Evolutionary conservation across 1,140 invertebrate genomes (phyloP).

Genomic region (Drosophila serrata): DNA sequence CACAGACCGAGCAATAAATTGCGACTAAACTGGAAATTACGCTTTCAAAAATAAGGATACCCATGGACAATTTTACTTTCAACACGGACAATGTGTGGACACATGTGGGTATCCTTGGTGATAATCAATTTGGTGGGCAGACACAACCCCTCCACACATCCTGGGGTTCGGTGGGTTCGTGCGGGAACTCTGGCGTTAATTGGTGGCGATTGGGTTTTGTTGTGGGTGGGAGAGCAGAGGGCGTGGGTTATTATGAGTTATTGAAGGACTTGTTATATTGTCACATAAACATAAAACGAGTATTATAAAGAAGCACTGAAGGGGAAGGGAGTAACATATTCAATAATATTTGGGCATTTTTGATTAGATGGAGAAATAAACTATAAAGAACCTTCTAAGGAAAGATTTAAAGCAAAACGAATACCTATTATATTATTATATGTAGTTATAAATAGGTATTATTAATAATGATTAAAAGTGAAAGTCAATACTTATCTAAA

Average conservation of each 20-base stretch:
- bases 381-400: neutral
- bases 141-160: slow-evolving; percentile 21
- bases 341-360: slow-evolving; percentile 6
- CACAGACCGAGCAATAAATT: slow-evolving; percentile 54
- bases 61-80: slow-evolving; percentile 28
- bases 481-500: neutral
- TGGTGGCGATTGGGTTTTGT: slow-evolving; percentile 19
- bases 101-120: slow-evolving; percentile 74
- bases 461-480: neutral
- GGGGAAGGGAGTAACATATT: neutral
- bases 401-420: neutral
- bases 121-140: slow-evolving; percentile 69
- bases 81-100: slow-evolving; percentile 62
- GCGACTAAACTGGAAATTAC: slow-evolving; percentile 44
- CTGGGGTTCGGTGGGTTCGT: slow-evolving; percentile 41
- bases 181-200: slow-evolving; percentile 41
- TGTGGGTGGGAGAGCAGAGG: neutral
- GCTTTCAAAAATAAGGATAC: slow-evolving; percentile 15
- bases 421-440: neutral
- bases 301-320: slow-evolving; percentile 15
- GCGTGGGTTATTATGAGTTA: slow-evolving; percentile 32
- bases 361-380: too few relatives aligned
- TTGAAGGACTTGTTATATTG: slow-evolving; percentile 40
- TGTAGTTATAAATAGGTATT: neutral
- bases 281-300: slow-evolving; percentile 41